phyloP scores from a whole-genome alignment of 2,888 invertebrate genomes.

The Ectemnius lituratus region DNA sequence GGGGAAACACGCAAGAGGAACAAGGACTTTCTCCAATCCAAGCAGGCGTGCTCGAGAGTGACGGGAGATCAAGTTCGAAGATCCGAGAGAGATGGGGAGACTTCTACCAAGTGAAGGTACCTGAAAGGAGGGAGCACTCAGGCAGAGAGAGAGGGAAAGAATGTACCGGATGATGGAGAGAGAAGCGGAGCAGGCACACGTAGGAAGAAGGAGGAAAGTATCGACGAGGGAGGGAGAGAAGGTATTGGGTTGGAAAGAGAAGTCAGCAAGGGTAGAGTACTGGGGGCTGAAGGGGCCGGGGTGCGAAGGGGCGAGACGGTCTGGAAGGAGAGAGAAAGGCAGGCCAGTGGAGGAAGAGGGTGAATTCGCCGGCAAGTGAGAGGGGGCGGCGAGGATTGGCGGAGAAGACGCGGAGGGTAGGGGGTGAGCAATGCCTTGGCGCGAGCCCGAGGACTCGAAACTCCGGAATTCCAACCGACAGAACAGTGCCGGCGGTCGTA shows the following conservation, averaged over 20 bases:
- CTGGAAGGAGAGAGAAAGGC: conserved; percentile 32
- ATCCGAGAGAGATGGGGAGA: conserved; percentile 22
- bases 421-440: conserved; percentile 67
- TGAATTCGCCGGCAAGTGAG: conserved; percentile 36
- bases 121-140: conserved; percentile 24
- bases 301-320: conserved; percentile 17
- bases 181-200: conserved; percentile 25
- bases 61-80: conserved; percentile 1
- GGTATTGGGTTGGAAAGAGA: conserved; percentile 27
- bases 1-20: conserved; percentile 13
- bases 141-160: conserved; percentile 23
- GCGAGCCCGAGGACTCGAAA: conserved; percentile 70
- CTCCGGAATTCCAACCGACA: conserved; percentile 74
- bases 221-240: conserved; percentile 19
- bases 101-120: conserved; percentile 15
- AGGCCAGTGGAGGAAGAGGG: conserved; percentile 29
- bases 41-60: conserved; percentile 24
- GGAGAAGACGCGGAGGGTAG: conserved; percentile 50
- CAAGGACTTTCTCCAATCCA: not conserved
- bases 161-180: conserved; percentile 8
- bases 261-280: not conserved
- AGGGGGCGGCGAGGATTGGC: conserved; percentile 23
- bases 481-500: conserved; percentile 71
- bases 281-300: conserved; percentile 19
- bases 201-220: conserved; percentile 35